Evolutionary conservation across 2,113 vertebrate genomes (phyloP).

Genomic region (Myanophis thanlyinensis): DNA sequence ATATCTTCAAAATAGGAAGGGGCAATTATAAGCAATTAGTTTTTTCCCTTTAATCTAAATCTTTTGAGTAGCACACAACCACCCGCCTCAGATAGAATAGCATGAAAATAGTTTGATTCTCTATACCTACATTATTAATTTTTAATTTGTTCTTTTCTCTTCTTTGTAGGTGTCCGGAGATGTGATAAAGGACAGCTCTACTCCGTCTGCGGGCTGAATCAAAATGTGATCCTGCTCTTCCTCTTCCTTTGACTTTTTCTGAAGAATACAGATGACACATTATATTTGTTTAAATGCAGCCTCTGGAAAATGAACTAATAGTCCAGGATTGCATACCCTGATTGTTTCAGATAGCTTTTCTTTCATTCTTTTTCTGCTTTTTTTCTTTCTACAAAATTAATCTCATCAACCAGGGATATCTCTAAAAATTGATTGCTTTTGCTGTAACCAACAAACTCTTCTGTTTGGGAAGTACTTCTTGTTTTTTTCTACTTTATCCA

Average conservation of each 20-base stretch:
- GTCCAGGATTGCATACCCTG: constrained; percentile 7
- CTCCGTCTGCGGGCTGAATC: constrained; percentile 84
- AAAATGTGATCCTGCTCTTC: constrained; percentile 85
- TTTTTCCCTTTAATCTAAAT: constrained; percentile 32
- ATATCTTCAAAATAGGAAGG: constrained; percentile 16
- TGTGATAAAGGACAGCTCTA: constrained; percentile 92
- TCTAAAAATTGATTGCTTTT: background rate
- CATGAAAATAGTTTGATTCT: background rate
- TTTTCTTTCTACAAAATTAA: background rate
- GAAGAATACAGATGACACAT: constrained; percentile 56
- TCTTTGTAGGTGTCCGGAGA: constrained; percentile 95
- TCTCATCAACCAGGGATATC: background rate
- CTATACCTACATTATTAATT: constrained; percentile 89
- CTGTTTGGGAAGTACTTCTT: background rate
- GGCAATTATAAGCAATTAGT: constrained; percentile 20
- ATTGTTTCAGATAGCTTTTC: background rate
- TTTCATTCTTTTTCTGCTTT: background rate
- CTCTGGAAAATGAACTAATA: constrained; percentile 15
- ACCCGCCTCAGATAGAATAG: background rate
- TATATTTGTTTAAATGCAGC: constrained; percentile 39
- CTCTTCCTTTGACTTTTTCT: constrained; percentile 86
- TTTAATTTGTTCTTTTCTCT: constrained; percentile 95
- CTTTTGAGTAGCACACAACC: constrained; percentile 18
- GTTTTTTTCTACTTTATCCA: background rate
- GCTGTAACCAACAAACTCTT: background rate